These are phyloP conservation scores for Cheilinus undulatus DNA, from an alignment of 2,113 vertebrate species.

Conservation along the genomic window DNA sequence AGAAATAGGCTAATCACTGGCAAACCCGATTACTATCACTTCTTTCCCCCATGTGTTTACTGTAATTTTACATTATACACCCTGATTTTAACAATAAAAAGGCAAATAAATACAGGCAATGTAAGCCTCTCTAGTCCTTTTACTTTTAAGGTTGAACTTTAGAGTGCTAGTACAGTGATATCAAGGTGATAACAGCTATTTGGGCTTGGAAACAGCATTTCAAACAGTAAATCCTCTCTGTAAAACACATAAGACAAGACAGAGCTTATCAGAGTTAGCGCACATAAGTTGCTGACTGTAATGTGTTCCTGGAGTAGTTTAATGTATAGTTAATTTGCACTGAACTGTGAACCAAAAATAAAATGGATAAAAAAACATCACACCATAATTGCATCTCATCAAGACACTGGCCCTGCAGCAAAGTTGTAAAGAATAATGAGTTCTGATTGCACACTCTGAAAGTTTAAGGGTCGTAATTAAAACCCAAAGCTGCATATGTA, in stretches of 20 bases:
- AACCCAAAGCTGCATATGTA: constrained; percentile 7
- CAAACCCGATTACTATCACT: too few species aligned
- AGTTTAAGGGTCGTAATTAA: constrained; percentile 12
- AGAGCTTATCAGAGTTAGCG: background rate
- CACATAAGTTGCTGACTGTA: background rate
- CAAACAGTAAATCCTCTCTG: background rate
- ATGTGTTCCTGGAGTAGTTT: too few species aligned
- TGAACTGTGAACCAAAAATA: constrained; percentile 19
- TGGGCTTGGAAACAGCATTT: background rate
- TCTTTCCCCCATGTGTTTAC: background rate
- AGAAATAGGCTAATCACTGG: too few species aligned
- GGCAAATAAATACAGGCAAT: background rate
- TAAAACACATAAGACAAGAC: too few species aligned
- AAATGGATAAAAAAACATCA: constrained; percentile 9
- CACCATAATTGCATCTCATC: constrained; percentile 43
- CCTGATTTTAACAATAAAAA: background rate
- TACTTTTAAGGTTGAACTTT: background rate
- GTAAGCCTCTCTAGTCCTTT: too few species aligned
- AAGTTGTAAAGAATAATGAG: constrained; percentile 35
- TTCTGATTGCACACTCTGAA: constrained; percentile 19
- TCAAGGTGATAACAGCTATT: background rate
- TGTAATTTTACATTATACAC: background rate
- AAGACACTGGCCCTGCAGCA: constrained; percentile 26
- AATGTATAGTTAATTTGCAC: background rate
- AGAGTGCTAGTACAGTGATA: background rate